A percentile compares a stretch with the other conserved stretches of the same genome.
These are phyloP conservation scores for Stramonita haemastoma DNA, from an alignment of 2,888 invertebrate genomes.

Conservation along the genomic window DNA sequence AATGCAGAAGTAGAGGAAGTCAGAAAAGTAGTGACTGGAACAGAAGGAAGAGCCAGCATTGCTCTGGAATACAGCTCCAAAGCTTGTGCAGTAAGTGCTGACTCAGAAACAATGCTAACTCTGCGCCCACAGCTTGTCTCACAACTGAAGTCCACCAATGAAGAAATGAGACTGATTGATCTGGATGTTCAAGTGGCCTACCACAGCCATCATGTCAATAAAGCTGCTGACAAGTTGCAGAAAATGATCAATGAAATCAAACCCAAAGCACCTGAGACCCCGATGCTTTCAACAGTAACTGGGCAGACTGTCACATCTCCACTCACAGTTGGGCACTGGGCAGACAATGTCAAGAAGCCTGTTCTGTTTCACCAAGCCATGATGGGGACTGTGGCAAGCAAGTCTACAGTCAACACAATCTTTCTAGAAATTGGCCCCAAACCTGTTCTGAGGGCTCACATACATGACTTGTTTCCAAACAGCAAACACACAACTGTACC, in stretches of 20 bases:
- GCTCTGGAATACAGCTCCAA: slow-evolving; percentile 54
- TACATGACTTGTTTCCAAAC: slow-evolving; percentile 50
- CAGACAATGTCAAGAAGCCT: slow-evolving; percentile 58
- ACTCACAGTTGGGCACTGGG: slow-evolving; percentile 60
- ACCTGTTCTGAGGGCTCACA: slow-evolving; percentile 59
- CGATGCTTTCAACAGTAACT: slow-evolving; percentile 61
- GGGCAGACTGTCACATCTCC: slow-evolving; percentile 45
- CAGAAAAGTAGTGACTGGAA: slow-evolving; percentile 40
- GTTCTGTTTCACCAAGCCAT: slow-evolving; percentile 59
- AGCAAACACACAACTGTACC: slow-evolving; percentile 42
- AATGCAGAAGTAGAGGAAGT: slow-evolving; percentile 48
- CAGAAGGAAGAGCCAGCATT: slow-evolving; percentile 39
- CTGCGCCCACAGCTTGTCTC: slow-evolving; percentile 46
- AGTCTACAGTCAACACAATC: slow-evolving; percentile 45
- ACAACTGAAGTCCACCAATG: slow-evolving; percentile 8
- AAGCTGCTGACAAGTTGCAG: slow-evolving; percentile 47
- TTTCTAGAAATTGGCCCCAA: slow-evolving; percentile 67
- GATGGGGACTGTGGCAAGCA: slow-evolving; percentile 28
- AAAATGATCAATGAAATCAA: slow-evolving; percentile 46
- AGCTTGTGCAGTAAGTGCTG: slow-evolving; percentile 56
- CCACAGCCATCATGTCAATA: slow-evolving; percentile 58
- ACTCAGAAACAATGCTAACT: slow-evolving; percentile 45
- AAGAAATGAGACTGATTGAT: slow-evolving; percentile 44
- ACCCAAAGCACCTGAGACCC: slow-evolving; percentile 36
- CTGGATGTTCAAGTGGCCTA: slow-evolving; percentile 61